phyloP scores from a whole-genome alignment of 2,888 invertebrate species.

The Trissoscelio sp. region DNA sequence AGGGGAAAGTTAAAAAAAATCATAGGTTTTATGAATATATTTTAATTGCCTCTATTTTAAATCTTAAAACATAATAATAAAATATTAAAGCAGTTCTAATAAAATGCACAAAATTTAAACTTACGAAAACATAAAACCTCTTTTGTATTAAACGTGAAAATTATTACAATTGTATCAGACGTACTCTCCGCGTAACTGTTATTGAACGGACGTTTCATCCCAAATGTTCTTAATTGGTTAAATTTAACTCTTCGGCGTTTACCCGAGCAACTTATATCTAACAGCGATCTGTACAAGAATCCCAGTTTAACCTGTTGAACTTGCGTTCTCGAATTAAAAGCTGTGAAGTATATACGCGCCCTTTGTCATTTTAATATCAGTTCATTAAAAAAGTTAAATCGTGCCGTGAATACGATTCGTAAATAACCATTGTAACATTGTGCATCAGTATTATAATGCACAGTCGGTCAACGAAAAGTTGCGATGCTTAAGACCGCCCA shows the following conservation, averaged over 20 bases:
- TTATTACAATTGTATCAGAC: not conserved
- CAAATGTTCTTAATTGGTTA: constrained; percentile 12
- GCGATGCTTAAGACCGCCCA: constrained; percentile 12
- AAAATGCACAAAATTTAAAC: too few relatives aligned
- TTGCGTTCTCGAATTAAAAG: constrained; percentile 19
- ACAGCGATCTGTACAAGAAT: constrained; percentile 17
- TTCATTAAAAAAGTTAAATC: constrained; percentile 36
- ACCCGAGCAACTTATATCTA: not conserved
- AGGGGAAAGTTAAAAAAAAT: too few relatives aligned
- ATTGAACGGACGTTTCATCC: not conserved
- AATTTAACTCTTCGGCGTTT: constrained; percentile 5
- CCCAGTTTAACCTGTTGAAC: constrained; percentile 38
- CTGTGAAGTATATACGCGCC: constrained; percentile 11
- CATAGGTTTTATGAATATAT: too few relatives aligned
- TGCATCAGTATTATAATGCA: constrained; percentile 2
- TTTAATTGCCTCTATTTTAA: too few relatives aligned
- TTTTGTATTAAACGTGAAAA: too few relatives aligned
- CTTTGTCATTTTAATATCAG: constrained; percentile 27
- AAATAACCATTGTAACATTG: constrained; percentile 29
- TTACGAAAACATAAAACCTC: too few relatives aligned
- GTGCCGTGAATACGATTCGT: constrained; percentile 21
- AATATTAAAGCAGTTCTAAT: too few relatives aligned
- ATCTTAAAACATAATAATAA: too few relatives aligned
- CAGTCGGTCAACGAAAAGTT: constrained; percentile 37
- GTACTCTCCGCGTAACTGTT: not conserved